Base-by-base conservation (phyloP, 1,140 invertebrate species). In the Drosophila ironensis region DNA sequence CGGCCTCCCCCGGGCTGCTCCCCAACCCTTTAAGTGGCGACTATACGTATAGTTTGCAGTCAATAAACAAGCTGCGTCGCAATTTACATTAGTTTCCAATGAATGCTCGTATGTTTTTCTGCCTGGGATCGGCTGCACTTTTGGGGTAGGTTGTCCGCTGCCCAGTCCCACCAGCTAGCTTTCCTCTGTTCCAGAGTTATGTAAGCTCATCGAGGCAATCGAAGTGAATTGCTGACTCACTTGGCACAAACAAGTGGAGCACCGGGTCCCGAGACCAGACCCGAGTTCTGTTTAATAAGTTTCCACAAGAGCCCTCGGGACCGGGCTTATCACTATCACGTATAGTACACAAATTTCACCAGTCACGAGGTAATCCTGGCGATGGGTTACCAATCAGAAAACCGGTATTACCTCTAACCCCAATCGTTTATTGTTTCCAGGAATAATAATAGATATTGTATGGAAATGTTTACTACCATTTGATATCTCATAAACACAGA, bases 21-120 rank as follows among this genome's bases (percentile, higher is more conserved):
- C 8, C 12, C 48, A 46, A 47, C 54, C 46, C 73, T 78, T 84
- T 84, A 78, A 61, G 33, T 41, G 42, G 40, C 48, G 42, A 19
- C 20, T n/a, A n/a, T n/a, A n/a, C n/a, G n/a, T 69, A 45, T 54
- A 66, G 53, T 70, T 73, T 47, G 17, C 73, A 71, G 70, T 67
- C 64, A 78, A 84, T 84, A 86, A 73, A 67, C 64, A 74, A 77
- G 24, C 56, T 50, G 84, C 57, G 68, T 51, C 63, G 73, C 77
- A 72, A 82, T 82, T 82, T 82, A 61, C 80, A 86, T 84, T 72
- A 47, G 56, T 63, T 71, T 42, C 25, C 47, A 37, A 71, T 71
- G 53, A 46, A 45, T 41, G 37, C n/a, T n/a, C n/a, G n/a, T n/a
- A n/a, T n/a, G n/a, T n/a, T n/a, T 33, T 46, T 48, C 37, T 47